Conservation (phyloP, 1,140 invertebrate species). For the Stegodyphus mimosarum region DNA sequence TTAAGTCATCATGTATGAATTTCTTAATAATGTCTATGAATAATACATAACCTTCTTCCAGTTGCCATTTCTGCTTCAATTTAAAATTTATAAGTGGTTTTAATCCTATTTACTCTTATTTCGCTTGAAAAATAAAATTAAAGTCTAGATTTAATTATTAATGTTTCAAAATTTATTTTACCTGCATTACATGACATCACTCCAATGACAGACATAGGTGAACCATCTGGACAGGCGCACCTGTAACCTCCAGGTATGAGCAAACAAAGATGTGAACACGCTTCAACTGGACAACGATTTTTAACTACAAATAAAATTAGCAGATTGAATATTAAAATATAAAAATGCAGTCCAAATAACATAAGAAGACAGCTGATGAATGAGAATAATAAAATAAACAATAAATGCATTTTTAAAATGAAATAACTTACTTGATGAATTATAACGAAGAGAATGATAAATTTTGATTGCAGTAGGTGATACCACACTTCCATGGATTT, state of each 20-base stretch:
- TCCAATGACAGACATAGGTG: slow-evolving; percentile 29
- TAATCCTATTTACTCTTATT: too few species aligned
- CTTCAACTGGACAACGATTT: slow-evolving; percentile 78
- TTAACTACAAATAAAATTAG: slow-evolving; percentile 68
- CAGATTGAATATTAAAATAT: neutral
- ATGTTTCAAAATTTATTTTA: slow-evolving; percentile 63
- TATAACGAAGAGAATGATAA: slow-evolving; percentile 80
- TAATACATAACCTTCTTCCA: too few species aligned
- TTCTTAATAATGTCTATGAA: too few species aligned
- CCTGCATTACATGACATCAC: slow-evolving; percentile 80
- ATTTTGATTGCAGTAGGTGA: slow-evolving; percentile 85
- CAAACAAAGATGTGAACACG: slow-evolving; percentile 92
- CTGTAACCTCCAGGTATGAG: slow-evolving; percentile 84
- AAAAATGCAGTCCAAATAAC: neutral
- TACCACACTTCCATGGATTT: slow-evolving; percentile 79
- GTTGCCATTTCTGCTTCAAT: too few species aligned
- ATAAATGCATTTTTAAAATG: neutral
- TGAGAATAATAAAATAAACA: neutral
- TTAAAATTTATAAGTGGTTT: too few species aligned
- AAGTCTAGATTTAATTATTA: too few species aligned
- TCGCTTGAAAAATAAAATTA: too few species aligned
- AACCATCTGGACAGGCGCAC: slow-evolving; percentile 88
- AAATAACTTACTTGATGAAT: slow-evolving; percentile 72
- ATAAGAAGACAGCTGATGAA: neutral
- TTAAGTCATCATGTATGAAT: too few species aligned